Evolutionary conservation across 92 coral and sea anemone genomes (phyloP).

Genomic region (Nematostella vectensis): DNA sequence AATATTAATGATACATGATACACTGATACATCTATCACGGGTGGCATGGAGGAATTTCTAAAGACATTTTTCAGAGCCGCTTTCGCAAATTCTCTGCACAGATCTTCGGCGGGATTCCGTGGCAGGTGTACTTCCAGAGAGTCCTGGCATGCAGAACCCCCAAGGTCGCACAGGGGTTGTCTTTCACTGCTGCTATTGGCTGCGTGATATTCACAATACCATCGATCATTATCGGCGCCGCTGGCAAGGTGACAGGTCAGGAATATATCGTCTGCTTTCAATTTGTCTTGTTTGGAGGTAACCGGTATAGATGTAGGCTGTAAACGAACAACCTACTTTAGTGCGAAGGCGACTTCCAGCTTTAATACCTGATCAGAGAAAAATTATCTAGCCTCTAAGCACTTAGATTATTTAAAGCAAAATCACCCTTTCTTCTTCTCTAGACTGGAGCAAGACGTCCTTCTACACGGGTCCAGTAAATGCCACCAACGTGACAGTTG

Average conservation of each 20-base stretch:
- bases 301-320: too few relatives aligned
- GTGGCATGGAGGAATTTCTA: too few relatives aligned
- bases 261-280: not conserved
- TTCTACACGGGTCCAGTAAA: conserved; percentile 21
- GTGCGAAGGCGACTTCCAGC: too few relatives aligned
- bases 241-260: conserved; percentile 82
- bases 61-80: too few relatives aligned
- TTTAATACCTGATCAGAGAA: too few relatives aligned
- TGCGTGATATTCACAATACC: conserved; percentile 88
- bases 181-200: conserved; percentile 73
- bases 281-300: too few relatives aligned
- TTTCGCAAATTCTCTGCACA: too few relatives aligned
- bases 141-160: conserved; percentile 83
- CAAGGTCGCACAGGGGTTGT: conserved; percentile 53
- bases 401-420: too few relatives aligned
- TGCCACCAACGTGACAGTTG: conserved; percentile 15
- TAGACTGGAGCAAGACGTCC: conserved; percentile 65
- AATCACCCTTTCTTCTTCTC: conserved; percentile 7
- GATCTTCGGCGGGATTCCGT: conserved; percentile 93
- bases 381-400: too few relatives aligned
- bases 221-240: conserved; percentile 86
- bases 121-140: conserved; percentile 98
- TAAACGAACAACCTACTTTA: too few relatives aligned
- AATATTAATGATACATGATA: too few relatives aligned
- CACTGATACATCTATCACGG: too few relatives aligned